Percentiles rank a stretch among this genome's conserved stretches.
Evolutionary conservation across 2,113 vertebrate genomes (phyloP).

Genomic region (Genyomyrus donnyi): DNA sequence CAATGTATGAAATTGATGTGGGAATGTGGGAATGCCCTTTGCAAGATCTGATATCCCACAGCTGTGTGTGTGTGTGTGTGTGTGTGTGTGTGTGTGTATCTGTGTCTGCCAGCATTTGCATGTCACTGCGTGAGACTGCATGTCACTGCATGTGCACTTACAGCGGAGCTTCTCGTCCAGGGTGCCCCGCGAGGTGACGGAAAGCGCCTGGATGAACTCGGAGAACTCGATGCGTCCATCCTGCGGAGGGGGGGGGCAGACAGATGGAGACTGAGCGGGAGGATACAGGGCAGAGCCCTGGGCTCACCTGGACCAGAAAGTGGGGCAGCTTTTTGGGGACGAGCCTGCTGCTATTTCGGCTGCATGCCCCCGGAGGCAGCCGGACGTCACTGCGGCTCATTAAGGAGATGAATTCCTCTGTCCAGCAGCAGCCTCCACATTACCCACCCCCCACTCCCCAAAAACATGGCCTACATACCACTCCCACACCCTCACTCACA

Average conservation of each 20-base stretch:
- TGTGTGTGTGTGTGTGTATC: not conserved
- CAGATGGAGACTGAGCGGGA: constrained; percentile 16
- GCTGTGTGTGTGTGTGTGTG: not conserved
- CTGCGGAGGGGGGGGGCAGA: constrained; percentile 47
- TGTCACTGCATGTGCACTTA: constrained; percentile 55
- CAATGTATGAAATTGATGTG: not conserved
- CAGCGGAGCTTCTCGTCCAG: constrained; percentile 96
- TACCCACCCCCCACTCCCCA: not conserved
- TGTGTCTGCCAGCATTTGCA: not conserved
- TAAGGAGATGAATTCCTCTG: constrained; percentile 46
- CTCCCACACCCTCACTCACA: not conserved
- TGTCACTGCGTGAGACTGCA: not conserved
- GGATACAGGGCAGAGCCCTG: constrained; percentile 15
- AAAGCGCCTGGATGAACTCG: constrained; percentile 96
- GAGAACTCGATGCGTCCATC: constrained; percentile 95
- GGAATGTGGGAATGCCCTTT: not conserved
- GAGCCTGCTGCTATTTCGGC: constrained; percentile 52
- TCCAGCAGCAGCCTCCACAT: constrained; percentile 30
- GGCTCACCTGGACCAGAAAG: constrained; percentile 35
- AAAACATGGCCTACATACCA: not conserved
- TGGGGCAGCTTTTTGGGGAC: constrained; percentile 45
- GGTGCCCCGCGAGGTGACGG: constrained; percentile 91
- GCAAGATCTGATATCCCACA: not conserved
- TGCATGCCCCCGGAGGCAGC: constrained; percentile 42
- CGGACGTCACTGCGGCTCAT: constrained; percentile 49